Percentiles rank a stretch among this genome's conserved stretches.
phyloP scores from a whole-genome alignment of 2,888 invertebrate genomes.

The Rhyacophila evoluta region DNA sequence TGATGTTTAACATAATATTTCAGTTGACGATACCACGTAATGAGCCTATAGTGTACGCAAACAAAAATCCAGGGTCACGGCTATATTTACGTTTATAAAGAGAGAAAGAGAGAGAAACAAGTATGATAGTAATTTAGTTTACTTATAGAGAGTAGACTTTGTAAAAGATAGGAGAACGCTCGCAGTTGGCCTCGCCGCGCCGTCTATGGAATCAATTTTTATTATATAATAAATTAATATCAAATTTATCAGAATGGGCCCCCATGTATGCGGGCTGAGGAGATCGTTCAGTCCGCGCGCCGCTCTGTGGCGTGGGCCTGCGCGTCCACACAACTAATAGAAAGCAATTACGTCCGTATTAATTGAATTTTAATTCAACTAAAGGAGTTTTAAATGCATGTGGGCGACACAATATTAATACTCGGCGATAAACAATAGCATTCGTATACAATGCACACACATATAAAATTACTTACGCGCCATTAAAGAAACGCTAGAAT shows the following conservation, averaged over 20 bases:
- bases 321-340: slow-evolving; percentile 45
- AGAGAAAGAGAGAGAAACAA: neutral
- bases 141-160: neutral
- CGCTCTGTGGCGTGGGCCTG: slow-evolving; percentile 5
- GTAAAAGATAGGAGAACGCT: neutral
- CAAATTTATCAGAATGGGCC: slow-evolving; percentile 47
- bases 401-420: slow-evolving; percentile 44
- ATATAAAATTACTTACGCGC: neutral
- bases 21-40: neutral
- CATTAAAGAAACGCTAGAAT: neutral
- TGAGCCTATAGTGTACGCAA: neutral
- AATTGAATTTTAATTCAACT: slow-evolving; percentile 54
- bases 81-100: slow-evolving; percentile 9
- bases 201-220: slow-evolving; percentile 49
- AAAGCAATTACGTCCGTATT: slow-evolving; percentile 51
- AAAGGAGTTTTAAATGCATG: slow-evolving; percentile 50
- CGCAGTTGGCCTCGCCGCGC: slow-evolving; percentile 8
- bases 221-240: slow-evolving; percentile 54
- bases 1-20: too few species aligned
- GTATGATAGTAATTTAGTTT: neutral
- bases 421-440: slow-evolving; percentile 40
- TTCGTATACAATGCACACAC: slow-evolving; percentile 10
- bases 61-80: slow-evolving; percentile 6
- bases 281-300: slow-evolving; percentile 11
- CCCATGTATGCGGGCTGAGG: slow-evolving; percentile 42